phyloP scores from a whole-genome alignment of 2,888 invertebrate genomes.

The Drosophila tanythrix region DNA sequence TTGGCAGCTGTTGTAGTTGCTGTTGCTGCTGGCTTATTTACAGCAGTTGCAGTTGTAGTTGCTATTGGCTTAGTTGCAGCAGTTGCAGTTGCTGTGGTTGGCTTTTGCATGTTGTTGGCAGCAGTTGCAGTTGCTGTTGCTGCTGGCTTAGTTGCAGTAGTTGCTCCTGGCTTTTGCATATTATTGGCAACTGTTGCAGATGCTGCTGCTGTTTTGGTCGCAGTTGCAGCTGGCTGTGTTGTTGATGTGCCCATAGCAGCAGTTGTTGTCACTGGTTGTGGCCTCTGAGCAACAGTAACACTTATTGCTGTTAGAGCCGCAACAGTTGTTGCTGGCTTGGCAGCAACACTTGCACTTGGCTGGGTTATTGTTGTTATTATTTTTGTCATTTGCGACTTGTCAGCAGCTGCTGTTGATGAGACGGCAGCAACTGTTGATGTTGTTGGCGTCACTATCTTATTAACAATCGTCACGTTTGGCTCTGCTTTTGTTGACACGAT shows the following conservation, averaged over 20 bases:
- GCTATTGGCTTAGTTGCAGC: background rate
- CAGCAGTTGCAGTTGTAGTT: background rate
- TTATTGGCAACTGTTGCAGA: slow-evolving; percentile 7
- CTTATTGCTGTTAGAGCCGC: slow-evolving; percentile 26
- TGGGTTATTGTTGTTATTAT: slow-evolving; percentile 31
- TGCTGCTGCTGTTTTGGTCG: background rate
- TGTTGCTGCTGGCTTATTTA: background rate
- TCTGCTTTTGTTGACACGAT: slow-evolving; percentile 29
- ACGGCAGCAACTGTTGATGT: slow-evolving; percentile 30
- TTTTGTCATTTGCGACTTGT: slow-evolving; percentile 31
- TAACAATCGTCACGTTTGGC: slow-evolving; percentile 31
- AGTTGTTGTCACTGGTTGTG: slow-evolving; percentile 13
- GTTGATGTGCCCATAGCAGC: slow-evolving; percentile 4
- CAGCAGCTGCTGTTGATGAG: slow-evolving; percentile 9
- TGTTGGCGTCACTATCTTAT: slow-evolving; percentile 30
- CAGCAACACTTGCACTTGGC: slow-evolving; percentile 23
- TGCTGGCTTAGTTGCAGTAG: slow-evolving; percentile 4
- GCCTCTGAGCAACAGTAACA: slow-evolving; percentile 13
- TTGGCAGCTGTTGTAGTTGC: background rate
- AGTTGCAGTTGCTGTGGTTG: slow-evolving; percentile 7
- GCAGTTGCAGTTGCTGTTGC: background rate
- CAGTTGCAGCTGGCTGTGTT: slow-evolving; percentile 9
- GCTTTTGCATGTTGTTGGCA: slow-evolving; percentile 7
- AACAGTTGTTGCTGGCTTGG: slow-evolving; percentile 19
- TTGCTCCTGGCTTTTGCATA: background rate